These are phyloP conservation scores for Danio albolineatus DNA, from an alignment of 2,797 vertebrate genomes.

Conservation along the genomic window DNA sequence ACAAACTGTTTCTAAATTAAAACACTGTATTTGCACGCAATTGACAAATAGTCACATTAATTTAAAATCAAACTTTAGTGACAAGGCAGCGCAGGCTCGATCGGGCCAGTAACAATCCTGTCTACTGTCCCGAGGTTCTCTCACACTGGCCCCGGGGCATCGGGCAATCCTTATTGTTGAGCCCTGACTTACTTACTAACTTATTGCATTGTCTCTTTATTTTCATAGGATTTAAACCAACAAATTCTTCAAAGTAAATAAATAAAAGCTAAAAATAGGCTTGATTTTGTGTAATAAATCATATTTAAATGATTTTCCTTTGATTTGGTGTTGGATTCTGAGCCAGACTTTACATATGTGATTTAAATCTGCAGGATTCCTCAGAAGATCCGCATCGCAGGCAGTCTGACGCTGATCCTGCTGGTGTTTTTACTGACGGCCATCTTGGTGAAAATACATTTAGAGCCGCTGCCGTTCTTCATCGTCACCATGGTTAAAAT, in stretches of 20 bases:
- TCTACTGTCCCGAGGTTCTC: no score
- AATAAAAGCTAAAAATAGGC: neutral
- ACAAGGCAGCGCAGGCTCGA: no score
- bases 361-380: conserved; percentile 71
- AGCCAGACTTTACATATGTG: neutral
- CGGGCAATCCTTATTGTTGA: no score
- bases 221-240: neutral
- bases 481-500: conserved; percentile 89
- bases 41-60: no score
- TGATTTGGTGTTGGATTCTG: neutral
- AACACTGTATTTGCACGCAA: no score
- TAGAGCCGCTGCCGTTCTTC: conserved; percentile 85
- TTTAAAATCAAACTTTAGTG: no score
- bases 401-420: conserved; percentile 83
- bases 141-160: no score
- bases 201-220: neutral
- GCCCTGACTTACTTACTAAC: no score
- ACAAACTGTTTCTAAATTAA: no score
- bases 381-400: conserved; percentile 84
- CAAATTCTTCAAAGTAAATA: neutral
- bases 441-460: conserved; percentile 79
- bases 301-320: neutral
- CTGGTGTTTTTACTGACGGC: conserved; percentile 86
- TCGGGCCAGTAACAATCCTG: no score
- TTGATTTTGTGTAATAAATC: neutral